Evolutionary conservation across 2,888 invertebrate species (phyloP).

Genomic region (Alitta virens): DNA sequence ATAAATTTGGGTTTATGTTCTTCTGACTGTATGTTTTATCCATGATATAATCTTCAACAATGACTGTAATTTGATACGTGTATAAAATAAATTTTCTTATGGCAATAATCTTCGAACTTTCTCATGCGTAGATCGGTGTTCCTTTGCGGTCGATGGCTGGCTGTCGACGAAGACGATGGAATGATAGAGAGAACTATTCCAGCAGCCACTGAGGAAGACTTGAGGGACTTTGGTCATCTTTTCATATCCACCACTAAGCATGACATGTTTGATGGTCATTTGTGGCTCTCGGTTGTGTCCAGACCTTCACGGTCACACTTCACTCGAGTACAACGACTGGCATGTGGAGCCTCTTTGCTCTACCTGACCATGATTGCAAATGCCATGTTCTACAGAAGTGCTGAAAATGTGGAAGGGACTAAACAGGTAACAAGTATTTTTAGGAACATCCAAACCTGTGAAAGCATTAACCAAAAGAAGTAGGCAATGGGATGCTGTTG

Average conservation of each 20-base stretch:
- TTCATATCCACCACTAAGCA: constrained; percentile 48
- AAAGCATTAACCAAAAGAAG: no score
- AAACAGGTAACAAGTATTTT: no score
- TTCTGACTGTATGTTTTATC: no score
- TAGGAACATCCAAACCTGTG: no score
- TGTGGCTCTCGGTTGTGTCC: constrained; percentile 56
- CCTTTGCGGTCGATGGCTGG: constrained; percentile 54
- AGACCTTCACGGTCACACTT: constrained; percentile 44
- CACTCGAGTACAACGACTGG: constrained; percentile 46
- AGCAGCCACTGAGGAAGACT: constrained; percentile 48
- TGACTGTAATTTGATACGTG: no score
- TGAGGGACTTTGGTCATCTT: constrained; percentile 51
- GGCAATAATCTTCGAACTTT: no score
- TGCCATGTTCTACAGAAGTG: constrained; percentile 36
- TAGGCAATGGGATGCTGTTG: no score
- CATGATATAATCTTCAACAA: no score
- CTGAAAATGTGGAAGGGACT: constrained; percentile 1
- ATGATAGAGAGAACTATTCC: constrained; percentile 56
- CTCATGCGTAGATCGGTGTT: constrained; percentile 40
- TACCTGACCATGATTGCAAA: constrained; percentile 38
- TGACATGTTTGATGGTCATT: constrained; percentile 56
- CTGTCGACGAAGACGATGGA: constrained; percentile 54
- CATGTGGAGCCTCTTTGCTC: constrained; percentile 35
- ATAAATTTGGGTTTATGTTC: no score
- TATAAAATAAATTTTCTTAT: no score